Base-by-base conservation (phyloP, 37 sponge, comb jelly and placozoan genomes). In the Chondrosia reniformis region DNA sequence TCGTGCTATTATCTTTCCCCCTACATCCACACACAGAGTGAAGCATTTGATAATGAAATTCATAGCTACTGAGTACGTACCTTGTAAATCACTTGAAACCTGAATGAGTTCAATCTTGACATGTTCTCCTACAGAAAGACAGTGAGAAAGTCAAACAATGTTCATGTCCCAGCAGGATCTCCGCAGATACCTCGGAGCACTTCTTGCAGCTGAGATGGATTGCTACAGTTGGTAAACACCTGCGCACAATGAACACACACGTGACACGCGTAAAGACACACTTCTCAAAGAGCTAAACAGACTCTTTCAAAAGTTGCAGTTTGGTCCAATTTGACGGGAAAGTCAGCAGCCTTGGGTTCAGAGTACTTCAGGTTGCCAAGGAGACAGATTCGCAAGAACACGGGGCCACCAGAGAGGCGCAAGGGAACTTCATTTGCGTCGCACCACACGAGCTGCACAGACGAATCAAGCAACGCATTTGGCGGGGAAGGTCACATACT, bases 51-150 rank as follows among this genome's bases (percentile, higher is more conserved):
- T 7, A 13, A 27, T 42, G 25, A 40, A 32, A 3, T 12, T 8
- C 13, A 73, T 73, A 21, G 5, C 45, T 5, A 37, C 33, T 13
- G n/a, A 7, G n/a, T 59, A 13, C 22, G 61, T 74, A 91, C 92
- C 80, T 55, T 75, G 63, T 49, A 82, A 88, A 24, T 92, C 80
- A 15, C 79, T 71, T 19, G 73, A 21, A 24, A 87, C 59, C 63
- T 92, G 92, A n/a, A 92, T 84, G 31, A 92, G 46, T 49, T 92
- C 89, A 31, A 92, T 81, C 17, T 59, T 77, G 17, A 92, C 86
- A 46, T 92, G 89, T 72, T 92, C 92, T 8, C 89, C 92, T 92
- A 57, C 19, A 30, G 25, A 13, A 12, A 12, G 19, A 33, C 10
- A 19, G 52, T 19, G 52, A 15, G 52, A 49, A 49, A 61, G n/a